Base-by-base conservation (phyloP, 2,888 invertebrate species). In the Arge pagana region DNA sequence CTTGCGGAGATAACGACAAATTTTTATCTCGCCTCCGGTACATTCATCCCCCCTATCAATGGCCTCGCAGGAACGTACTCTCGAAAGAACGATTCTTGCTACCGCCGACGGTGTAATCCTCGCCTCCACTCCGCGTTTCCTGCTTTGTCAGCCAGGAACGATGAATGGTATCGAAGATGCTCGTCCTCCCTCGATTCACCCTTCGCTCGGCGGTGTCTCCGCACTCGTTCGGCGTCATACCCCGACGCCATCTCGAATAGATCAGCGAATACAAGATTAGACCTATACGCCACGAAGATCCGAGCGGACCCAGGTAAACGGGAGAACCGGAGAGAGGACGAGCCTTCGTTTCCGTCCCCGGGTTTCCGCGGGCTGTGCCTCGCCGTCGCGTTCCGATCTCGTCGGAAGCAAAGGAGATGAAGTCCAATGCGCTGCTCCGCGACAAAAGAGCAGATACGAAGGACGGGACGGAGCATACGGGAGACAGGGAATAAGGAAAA, bases 161-260 rank as follows among this genome's bases (percentile, higher is more conserved):
- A 45, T 45, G 45, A 45, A 31, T 45, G 45, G 33, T 45, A 45
- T 45, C 35, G 45, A 45, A 24, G 45, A 33, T 28, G 36, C 36
- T 16, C 48, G 33, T 54, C 52, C 49, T 50, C 48, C 39, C 42
- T 45, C 51, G 39, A 50, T 41, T 48, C 35, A 43, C 43, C 48
- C 50, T 48, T 49, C 41, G 54, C 57, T 56, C 60, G 62, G 48
- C 23, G 37, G 50, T 43, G 53, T 49, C 41, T 50, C 28, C 42
- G n/a, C n/a, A n/a, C n/a, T n/a, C n/a, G n/a, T n/a, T 37, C 50
- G n/a, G 21, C 24, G 7, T 36, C 10, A 50, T 42, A 23, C 56
- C 45, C 41, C 42, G 41, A 52, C 18, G 18, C 31, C 31, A 8
- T 18, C 26, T 24, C 36, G 49, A 42, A 40, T 55, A 51, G 52